phyloP scores from a whole-genome alignment of 2,113 vertebrate genomes.

The Forbesichthys agassizii region DNA sequence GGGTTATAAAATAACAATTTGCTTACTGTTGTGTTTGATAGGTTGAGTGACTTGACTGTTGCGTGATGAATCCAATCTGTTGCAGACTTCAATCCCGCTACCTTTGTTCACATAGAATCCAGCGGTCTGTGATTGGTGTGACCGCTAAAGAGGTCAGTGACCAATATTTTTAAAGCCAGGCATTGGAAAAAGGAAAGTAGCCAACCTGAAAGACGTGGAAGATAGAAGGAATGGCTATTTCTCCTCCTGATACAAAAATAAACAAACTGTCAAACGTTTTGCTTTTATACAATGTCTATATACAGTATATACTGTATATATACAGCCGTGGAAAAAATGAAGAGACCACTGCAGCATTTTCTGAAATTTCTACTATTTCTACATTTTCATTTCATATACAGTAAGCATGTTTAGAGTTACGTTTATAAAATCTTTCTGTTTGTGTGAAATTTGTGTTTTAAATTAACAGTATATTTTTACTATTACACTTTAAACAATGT shows the following conservation, averaged over 20 bases:
- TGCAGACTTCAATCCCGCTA: conserved; percentile 36
- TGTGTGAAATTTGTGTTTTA: too few relatives aligned
- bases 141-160: conserved; percentile 58
- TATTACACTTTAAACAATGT: too few relatives aligned
- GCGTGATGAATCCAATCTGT: conserved; percentile 67
- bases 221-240: conserved; percentile 37
- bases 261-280: conserved; percentile 2
- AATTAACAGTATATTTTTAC: too few relatives aligned
- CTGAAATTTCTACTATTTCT: not conserved
- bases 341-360: too few relatives aligned
- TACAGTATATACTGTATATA: too few relatives aligned
- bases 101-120: conserved; percentile 49
- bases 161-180: conserved; percentile 34
- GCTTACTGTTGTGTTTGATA: conserved; percentile 57
- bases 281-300: not conserved
- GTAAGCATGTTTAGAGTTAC: too few relatives aligned
- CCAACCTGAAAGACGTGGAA: conserved; percentile 7
- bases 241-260: conserved; percentile 11
- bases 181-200: conserved; percentile 14
- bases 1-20: conserved; percentile 52
- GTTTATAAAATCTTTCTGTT: too few relatives aligned
- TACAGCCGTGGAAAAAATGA: too few relatives aligned
- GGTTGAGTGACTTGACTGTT: conserved; percentile 61
- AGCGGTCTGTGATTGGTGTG: conserved; percentile 47
- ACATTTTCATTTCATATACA: too few relatives aligned